Base-by-base conservation (phyloP, 2,888 invertebrate species). In the Uropetala carovei region DNA sequence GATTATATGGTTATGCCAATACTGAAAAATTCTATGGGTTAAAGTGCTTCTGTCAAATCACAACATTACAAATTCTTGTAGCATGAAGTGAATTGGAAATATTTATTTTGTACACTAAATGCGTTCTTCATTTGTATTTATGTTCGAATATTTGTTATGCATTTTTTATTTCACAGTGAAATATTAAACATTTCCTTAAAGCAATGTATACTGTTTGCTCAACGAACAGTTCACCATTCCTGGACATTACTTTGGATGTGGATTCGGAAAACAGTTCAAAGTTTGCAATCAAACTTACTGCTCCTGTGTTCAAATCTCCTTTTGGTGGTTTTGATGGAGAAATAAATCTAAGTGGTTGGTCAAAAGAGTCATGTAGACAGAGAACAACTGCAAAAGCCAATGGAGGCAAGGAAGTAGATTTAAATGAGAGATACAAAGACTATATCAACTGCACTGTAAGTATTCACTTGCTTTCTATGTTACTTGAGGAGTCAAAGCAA, bases 161-260 rank as follows among this genome's bases (percentile, higher is more conserved):
- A 43, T 43, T 43, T 43, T 43, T 43, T 43, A 43, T 43, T 43
- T 43, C 43, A 43, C 43, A 43, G 5, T 43, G 43, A 43, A 43
- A 43, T 43, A 5, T 43, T 43, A 43, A n/a, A 43, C 5, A 43
- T 5, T 43, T 58, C 5, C 75, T 8, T 43, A 43, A 43, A 43
- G 43, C 43, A 43, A 43, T 43, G 27, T 43, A 0, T 59, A 91
- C 30, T 64, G n/a, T 83, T 30, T 92, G 92, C 91, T 85, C 16
- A 60, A 60, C 93, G 60, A 83, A 5, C 92, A 94, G 94, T 83
- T 93, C 94, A 59, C 92, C 94, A 83, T 92, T 94, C 75, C 94
- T 94, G 92, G 94, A 94, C 89, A 92, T 94, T 27, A 92, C 93
- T 9, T 93, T 94, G 85, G 94, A 94, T 91, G 93, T 94, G 0